These are phyloP conservation scores for Rhinogobio ventralis DNA, from an alignment of 2,797 vertebrate genomes.

Conservation along the genomic window DNA sequence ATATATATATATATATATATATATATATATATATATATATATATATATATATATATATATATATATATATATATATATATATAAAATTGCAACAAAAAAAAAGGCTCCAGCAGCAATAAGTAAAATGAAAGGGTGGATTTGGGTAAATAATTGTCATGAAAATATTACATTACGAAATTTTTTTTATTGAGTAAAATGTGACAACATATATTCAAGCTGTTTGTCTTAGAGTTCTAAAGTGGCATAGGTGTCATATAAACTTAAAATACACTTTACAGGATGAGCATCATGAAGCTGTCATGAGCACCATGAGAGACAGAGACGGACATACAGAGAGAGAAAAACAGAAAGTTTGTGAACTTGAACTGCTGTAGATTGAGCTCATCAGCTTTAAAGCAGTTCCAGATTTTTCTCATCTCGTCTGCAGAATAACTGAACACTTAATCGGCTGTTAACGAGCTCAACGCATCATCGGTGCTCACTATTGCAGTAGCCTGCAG, in stretches of 20 bases:
- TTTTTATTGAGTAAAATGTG: neutral
- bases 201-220: neutral
- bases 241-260: neutral
- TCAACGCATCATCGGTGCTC: neutral
- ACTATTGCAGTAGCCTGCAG: neutral
- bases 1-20: too few species aligned
- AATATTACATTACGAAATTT: neutral
- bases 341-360: neutral
- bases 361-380: neutral
- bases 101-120: neutral
- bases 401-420: neutral
- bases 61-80: too few species aligned
- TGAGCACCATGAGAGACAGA: neutral
- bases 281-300: neutral
- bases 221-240: neutral
- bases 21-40: too few species aligned
- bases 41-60: too few species aligned
- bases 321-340: neutral
- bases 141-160: neutral
- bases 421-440: neutral
- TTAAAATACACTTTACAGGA: neutral
- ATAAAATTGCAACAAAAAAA: neutral
- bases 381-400: conserved; percentile 12
- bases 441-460: conserved; percentile 17
- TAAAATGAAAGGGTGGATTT: neutral